Conservation (phyloP, 2,113 vertebrate species). For the Campylomormyrus tamandua region DNA sequence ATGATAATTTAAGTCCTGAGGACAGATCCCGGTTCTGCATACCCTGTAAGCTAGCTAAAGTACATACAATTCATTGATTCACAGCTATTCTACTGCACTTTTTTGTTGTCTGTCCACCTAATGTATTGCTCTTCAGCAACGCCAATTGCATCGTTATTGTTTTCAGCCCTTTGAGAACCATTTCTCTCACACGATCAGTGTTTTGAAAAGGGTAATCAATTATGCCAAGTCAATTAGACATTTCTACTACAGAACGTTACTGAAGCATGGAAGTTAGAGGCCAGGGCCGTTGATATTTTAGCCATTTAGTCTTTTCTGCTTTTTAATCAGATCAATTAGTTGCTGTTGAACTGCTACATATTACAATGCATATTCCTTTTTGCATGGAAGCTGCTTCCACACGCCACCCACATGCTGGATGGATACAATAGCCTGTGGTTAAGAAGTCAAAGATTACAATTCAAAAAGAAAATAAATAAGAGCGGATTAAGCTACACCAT, state of each 20-base stretch:
- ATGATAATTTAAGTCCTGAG: neutral
- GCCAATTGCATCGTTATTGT: neutral
- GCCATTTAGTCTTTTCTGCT: neutral
- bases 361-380: neutral
- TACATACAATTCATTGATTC: constrained; percentile 4
- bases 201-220: neutral
- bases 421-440: neutral
- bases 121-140: neutral
- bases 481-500: neutral
- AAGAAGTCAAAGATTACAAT: neutral
- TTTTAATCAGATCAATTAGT: neutral
- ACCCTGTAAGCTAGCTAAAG: neutral
- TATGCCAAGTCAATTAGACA: neutral
- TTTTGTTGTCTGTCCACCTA: constrained; percentile 6
- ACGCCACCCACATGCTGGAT: neutral
- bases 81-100: neutral
- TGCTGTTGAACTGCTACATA: neutral
- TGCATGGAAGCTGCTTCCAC: neutral
- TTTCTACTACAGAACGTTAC: neutral
- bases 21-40: neutral
- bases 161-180: neutral
- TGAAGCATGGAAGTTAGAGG: neutral
- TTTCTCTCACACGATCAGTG: neutral
- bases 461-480: neutral
- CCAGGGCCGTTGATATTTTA: neutral